phyloP scores from a whole-genome alignment of 2,113 vertebrate species.

The human (Homo sapiens) region GRCh38 chr12:61882001-61882500 shows the following conservation, averaged over 20 bases:
- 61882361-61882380: constrained; percentile 67
- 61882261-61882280: constrained; percentile 37
- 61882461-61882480: constrained; percentile 51
- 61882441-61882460: constrained; percentile 32
- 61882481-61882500: constrained; percentile 25
- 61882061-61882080: not conserved
- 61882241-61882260: constrained; percentile 20
- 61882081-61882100: not conserved
- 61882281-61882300: constrained; percentile 56
- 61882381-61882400: constrained; percentile 59
- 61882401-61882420: constrained; percentile 35
- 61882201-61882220: not conserved
- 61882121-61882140: constrained; percentile 14
- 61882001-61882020: not conserved
- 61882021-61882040: not conserved
- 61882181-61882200: not conserved
- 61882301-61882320: constrained; percentile 60
- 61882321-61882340: not conserved
- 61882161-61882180: not conserved
- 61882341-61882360: constrained; percentile 61
- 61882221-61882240: constrained; percentile 33
- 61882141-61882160: constrained; percentile 27
- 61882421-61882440: constrained; percentile 53
- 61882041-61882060: not conserved
- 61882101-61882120: not conserved